phyloP scores from a whole-genome alignment of 2,888 invertebrate species.

The Hemicrepidius hirtus region DNA sequence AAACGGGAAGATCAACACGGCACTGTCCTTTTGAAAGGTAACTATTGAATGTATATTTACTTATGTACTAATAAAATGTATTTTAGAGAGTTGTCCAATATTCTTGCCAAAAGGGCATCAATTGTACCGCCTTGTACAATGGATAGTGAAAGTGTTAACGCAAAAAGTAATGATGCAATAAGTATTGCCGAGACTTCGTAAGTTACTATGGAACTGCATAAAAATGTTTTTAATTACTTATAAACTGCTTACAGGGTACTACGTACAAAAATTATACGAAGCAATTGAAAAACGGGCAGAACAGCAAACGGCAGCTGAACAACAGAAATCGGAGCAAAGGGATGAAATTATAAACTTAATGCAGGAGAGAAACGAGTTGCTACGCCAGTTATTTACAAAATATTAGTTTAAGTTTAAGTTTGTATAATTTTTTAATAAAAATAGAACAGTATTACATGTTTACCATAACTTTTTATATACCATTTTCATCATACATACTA shows the following conservation, averaged over 20 bases:
- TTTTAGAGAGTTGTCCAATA: slow-evolving; percentile 3
- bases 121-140: slow-evolving; percentile 6
- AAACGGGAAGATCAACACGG: slow-evolving; percentile 22
- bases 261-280: not conserved
- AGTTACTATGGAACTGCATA: not conserved
- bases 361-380: not conserved
- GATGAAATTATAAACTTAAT: not conserved
- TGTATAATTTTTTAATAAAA: not conserved
- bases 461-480: not conserved
- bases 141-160: not conserved
- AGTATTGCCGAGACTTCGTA: not conserved
- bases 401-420: not conserved
- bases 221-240: too few relatives aligned
- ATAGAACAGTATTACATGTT: not conserved
- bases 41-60: not conserved
- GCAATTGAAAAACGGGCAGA: not conserved
- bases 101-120: not conserved
- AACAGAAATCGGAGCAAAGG: slow-evolving; percentile 3
- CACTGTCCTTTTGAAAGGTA: slow-evolving; percentile 6
- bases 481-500: not conserved
- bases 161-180: not conserved
- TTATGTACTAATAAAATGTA: not conserved
- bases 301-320: not conserved
- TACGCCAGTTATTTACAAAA: not conserved
- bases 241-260: not conserved